Percentiles rank a stretch among this genome's conserved stretches.
These are phyloP conservation scores for Tursiops truncatus DNA, from an alignment of 2,113 vertebrate genomes.

Conservation along the genomic window DNA sequence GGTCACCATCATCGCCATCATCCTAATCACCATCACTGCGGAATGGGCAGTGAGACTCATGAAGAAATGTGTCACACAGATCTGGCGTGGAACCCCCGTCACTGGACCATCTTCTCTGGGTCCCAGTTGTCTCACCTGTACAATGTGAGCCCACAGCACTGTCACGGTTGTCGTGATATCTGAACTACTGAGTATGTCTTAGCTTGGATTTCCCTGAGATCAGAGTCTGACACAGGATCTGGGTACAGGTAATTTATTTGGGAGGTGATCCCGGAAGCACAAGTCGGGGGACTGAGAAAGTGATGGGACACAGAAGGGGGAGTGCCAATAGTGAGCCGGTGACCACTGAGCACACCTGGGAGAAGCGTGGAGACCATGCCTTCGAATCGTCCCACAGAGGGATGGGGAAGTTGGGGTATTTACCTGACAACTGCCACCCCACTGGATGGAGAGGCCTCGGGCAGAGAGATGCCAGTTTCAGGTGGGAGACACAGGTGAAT, in stretches of 20 bases:
- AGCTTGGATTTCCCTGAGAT: neutral
- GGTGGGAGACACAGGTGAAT: neutral
- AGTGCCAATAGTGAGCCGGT: neutral
- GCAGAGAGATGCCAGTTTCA: neutral
- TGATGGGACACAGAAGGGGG: too few species aligned
- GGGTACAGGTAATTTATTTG: neutral
- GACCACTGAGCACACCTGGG: neutral
- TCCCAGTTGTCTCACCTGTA: neutral
- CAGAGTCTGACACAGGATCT: neutral
- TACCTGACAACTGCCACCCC: neutral
- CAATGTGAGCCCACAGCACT: neutral
- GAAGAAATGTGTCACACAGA: neutral
- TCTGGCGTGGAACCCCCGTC: neutral
- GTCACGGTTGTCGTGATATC: accelerated
- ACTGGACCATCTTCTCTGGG: neutral
- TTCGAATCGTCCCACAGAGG: accelerated
- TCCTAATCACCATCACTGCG: neutral
- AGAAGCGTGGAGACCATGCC: accelerated
- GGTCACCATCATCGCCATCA: accelerated
- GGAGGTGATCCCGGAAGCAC: neutral
- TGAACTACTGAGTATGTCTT: neutral
- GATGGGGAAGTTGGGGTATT: accelerated
- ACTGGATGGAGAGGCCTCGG: neutral
- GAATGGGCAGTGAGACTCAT: neutral
- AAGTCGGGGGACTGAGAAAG: neutral